Evolutionary conservation across 64 coral and sea anemone species (phyloP).

Genomic region (Pocillopora damicornis): DNA sequence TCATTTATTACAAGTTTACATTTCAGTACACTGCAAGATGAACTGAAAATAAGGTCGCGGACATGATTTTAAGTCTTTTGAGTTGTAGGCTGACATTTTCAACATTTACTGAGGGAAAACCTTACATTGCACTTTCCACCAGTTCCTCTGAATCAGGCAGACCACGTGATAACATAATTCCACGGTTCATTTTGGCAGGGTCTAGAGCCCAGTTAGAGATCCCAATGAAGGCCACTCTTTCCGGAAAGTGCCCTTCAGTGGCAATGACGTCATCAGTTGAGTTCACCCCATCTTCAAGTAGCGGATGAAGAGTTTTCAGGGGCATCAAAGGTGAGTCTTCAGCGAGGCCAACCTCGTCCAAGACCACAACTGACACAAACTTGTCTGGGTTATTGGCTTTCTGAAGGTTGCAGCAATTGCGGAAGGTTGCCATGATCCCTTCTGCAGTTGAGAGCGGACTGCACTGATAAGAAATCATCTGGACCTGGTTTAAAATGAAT

Average conservation of each 20-base stretch:
- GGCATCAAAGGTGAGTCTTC: conserved; percentile 93
- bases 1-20: too few species aligned
- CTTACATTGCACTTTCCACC: conserved; percentile 73
- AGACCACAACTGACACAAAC: conserved; percentile 50
- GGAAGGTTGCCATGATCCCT: conserved; percentile 79
- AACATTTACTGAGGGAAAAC: too few species aligned
- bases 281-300: conserved; percentile 78
- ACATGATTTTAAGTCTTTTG: too few species aligned
- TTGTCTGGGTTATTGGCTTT: conserved; percentile 68
- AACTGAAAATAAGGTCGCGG: too few species aligned
- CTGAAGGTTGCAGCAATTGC: conserved; percentile 74
- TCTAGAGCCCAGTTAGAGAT: conserved; percentile 95
- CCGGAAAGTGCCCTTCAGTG: conserved; percentile 37
- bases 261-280: conserved; percentile 68
- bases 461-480: conserved; percentile 89
- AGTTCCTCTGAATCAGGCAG: conserved; percentile 60
- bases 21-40: too few species aligned
- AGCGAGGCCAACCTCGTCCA: conserved; percentile 76
- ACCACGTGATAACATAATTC: conserved; percentile 76
- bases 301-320: conserved; percentile 81
- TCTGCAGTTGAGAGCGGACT: conserved; percentile 89
- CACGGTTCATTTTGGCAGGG: conserved; percentile 97
- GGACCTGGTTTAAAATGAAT: conserved; percentile 51
- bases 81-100: too few species aligned
- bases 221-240: conserved; percentile 84